Evolutionary conservation across 2,888 invertebrate species (phyloP).

Genomic region (Melieria picta): DNA sequence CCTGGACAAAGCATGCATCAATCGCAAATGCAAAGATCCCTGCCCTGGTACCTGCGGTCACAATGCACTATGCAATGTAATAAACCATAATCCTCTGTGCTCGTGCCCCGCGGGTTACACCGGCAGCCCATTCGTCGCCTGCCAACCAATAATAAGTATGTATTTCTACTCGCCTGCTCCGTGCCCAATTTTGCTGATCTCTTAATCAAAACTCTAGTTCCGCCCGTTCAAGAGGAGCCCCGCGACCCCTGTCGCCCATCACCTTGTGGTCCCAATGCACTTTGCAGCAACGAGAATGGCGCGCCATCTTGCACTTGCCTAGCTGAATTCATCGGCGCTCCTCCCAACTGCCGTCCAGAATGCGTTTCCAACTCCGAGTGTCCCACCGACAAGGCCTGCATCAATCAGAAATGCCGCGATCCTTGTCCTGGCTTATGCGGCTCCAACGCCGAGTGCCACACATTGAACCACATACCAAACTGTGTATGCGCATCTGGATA

Average conservation of each 20-base stretch:
- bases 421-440: constrained; percentile 83
- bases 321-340: constrained; percentile 74
- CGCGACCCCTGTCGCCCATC: constrained; percentile 69
- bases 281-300: constrained; percentile 73
- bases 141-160: constrained; percentile 59
- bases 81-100: constrained; percentile 80
- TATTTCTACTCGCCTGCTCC: constrained; percentile 3
- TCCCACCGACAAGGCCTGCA: constrained; percentile 75
- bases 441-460: constrained; percentile 75
- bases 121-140: constrained; percentile 74
- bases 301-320: constrained; percentile 80
- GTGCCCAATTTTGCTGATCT: neutral
- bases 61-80: constrained; percentile 74
- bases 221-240: constrained; percentile 46
- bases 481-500: constrained; percentile 74
- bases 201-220: constrained; percentile 31
- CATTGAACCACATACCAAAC: constrained; percentile 79
- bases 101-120: constrained; percentile 73
- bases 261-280: constrained; percentile 80
- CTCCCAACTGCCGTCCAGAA: constrained; percentile 79
- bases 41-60: constrained; percentile 79
- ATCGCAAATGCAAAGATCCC: constrained; percentile 77
- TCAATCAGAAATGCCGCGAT: constrained; percentile 80
- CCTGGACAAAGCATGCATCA: constrained; percentile 74
- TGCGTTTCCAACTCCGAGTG: constrained; percentile 81